Evolutionary conservation across 2,888 invertebrate species (phyloP).

Genomic region (Metallyticus violacea): DNA sequence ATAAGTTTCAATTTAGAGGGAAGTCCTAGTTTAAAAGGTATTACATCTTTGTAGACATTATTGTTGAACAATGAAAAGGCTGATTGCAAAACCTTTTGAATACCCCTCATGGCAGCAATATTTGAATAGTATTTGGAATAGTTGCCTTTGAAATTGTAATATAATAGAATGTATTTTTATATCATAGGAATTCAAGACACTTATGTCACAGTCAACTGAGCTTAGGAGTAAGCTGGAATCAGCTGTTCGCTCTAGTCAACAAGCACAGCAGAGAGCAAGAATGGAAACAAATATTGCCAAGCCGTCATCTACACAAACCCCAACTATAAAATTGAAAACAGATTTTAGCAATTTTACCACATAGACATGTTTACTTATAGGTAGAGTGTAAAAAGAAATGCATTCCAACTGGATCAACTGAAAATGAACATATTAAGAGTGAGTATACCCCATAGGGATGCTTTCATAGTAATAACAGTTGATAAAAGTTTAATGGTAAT

Average conservation of each 20-base stretch:
- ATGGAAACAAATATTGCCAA: constrained; percentile 50
- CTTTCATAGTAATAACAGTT: background rate
- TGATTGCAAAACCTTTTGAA: no score
- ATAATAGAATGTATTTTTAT: no score
- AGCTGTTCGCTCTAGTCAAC: constrained; percentile 69
- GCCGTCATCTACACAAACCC: constrained; percentile 48
- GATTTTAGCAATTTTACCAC: constrained; percentile 83
- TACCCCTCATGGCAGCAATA: no score
- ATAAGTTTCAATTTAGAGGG: no score
- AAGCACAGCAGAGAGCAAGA: constrained; percentile 51
- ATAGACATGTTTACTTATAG: background rate
- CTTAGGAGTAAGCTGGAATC: constrained; percentile 79
- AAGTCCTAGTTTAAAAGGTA: no score
- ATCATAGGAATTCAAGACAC: constrained; percentile 86
- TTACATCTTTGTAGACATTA: no score
- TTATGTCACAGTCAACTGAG: constrained; percentile 82
- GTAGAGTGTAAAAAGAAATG: background rate
- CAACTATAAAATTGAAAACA: constrained; percentile 88
- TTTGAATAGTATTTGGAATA: no score
- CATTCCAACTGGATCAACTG: background rate
- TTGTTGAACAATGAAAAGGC: no score
- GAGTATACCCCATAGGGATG: background rate
- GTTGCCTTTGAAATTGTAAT: no score
- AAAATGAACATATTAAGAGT: no score
- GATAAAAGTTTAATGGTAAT: background rate